A percentile compares a stretch with the other conserved stretches of the same genome.
These are phyloP conservation scores for Rotaria magnacalcarata DNA, from an alignment of 2,888 invertebrate genomes.

Conservation along the genomic window DNA sequence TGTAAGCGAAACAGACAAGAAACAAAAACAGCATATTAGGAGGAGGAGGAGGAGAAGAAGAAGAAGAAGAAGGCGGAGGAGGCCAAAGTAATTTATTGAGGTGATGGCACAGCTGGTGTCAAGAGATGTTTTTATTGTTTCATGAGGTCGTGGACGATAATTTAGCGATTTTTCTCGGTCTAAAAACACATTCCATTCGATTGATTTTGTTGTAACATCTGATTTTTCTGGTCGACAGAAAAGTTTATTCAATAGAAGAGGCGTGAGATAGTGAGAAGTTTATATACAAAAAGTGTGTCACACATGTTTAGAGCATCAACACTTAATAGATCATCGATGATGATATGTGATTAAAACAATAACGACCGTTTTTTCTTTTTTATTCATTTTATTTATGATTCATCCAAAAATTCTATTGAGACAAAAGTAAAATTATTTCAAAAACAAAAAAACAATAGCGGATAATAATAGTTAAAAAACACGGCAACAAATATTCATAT, in stretches of 20 bases:
- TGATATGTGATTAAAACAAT: not conserved
- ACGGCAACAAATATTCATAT: not conserved
- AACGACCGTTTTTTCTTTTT: not conserved
- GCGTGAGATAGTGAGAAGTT: not conserved
- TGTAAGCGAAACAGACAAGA: not conserved
- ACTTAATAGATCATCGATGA: not conserved
- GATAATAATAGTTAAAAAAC: not conserved
- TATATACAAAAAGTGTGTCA: not conserved
- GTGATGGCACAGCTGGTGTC: not conserved
- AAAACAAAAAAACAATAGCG: not conserved
- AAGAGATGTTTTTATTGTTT: not conserved
- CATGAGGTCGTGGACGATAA: not conserved
- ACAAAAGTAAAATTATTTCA: not conserved
- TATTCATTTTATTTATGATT: not conserved
- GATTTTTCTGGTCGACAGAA: not conserved
- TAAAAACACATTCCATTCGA: not conserved
- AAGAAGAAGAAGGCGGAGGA: not conserved
- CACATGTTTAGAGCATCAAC: not conserved
- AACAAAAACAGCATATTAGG: not conserved
- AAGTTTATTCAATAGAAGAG: not conserved
- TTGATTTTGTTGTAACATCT: not conserved
- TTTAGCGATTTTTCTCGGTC: not conserved
- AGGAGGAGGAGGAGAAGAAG: not conserved
- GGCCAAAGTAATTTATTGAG: not conserved
- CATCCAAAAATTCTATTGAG: not conserved